Conservation (phyloP, 2,113 vertebrate genomes). For the Scomber japonicus region DNA sequence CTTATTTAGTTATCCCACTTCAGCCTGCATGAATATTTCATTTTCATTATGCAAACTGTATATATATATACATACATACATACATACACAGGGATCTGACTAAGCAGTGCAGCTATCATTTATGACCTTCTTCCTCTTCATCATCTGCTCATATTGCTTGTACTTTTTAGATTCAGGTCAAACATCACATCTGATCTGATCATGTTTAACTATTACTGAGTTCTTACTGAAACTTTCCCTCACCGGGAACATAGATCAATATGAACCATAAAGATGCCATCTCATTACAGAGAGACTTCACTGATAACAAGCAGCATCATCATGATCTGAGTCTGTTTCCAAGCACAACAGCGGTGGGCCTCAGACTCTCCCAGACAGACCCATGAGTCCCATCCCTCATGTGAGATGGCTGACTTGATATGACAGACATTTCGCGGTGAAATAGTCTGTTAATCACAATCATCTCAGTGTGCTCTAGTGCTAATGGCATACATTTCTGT, state of each 20-base stretch:
- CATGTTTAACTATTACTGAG: not conserved
- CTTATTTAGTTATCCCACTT: conserved; percentile 18
- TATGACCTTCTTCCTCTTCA: not conserved
- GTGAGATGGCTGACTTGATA: conserved; percentile 45
- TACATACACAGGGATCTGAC: too few relatives aligned
- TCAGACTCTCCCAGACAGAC: not conserved
- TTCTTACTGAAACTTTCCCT: conserved; percentile 22
- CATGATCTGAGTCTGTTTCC: not conserved
- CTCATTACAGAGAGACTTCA: conserved; percentile 5
- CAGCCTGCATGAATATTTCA: conserved; percentile 20
- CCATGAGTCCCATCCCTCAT: conserved; percentile 5
- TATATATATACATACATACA: not conserved
- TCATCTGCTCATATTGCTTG: too few relatives aligned
- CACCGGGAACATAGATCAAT: not conserved
- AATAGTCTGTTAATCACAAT: conserved; percentile 21
- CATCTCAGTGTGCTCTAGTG: conserved; percentile 28
- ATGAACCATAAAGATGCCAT: conserved; percentile 5
- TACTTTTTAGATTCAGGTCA: not conserved
- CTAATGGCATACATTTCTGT: conserved; percentile 10
- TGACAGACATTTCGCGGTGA: conserved; percentile 51
- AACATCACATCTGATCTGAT: conserved; percentile 15
- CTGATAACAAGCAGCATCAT: conserved; percentile 23
- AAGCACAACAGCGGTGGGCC: not conserved
- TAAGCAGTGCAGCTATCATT: not conserved
- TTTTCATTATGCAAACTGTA: not conserved